phyloP scores from a whole-genome alignment of 2,888 invertebrate species.

The Andrena praecox region DNA sequence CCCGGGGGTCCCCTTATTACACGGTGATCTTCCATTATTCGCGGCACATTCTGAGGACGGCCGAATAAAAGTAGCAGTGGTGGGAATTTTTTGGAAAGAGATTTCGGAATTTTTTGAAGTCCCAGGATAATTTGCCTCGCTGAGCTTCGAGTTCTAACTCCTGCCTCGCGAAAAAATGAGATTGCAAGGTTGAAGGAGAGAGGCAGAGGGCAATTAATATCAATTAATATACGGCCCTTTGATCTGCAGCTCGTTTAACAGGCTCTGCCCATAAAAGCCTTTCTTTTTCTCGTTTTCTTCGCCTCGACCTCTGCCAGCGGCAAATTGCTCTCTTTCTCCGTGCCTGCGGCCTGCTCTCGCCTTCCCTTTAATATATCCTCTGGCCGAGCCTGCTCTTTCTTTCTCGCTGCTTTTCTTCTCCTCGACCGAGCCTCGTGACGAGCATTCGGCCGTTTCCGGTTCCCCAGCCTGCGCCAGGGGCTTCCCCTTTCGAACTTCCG shows the following conservation, averaged over 20 bases:
- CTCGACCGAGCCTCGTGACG: slow-evolving; percentile 71
- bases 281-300: slow-evolving; percentile 56
- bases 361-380: slow-evolving; percentile 42
- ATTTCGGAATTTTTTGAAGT: too few relatives aligned
- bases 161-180: too few relatives aligned
- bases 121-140: too few relatives aligned
- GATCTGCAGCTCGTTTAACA: slow-evolving; percentile 58
- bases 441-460: slow-evolving; percentile 79
- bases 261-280: slow-evolving; percentile 24
- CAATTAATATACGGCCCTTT: slow-evolving; percentile 61
- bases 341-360: neutral
- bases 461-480: slow-evolving; percentile 69
- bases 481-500: slow-evolving; percentile 78
- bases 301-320: slow-evolving; percentile 40
- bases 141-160: too few relatives aligned
- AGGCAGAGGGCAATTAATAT: slow-evolving; percentile 56
- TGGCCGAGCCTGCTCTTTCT: slow-evolving; percentile 33
- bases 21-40: neutral
- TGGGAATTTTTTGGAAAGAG: too few relatives aligned
- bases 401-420: slow-evolving; percentile 51
- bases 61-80: too few relatives aligned
- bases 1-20: too few relatives aligned
- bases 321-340: slow-evolving; percentile 32
- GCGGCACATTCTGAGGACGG: neutral
- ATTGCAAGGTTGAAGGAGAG: neutral